Percentiles rank a stretch among this genome's conserved stretches.
These are phyloP conservation scores for Hephaestus fuliginosus DNA, from an alignment of 2,797 vertebrate species.

Conservation along the genomic window DNA sequence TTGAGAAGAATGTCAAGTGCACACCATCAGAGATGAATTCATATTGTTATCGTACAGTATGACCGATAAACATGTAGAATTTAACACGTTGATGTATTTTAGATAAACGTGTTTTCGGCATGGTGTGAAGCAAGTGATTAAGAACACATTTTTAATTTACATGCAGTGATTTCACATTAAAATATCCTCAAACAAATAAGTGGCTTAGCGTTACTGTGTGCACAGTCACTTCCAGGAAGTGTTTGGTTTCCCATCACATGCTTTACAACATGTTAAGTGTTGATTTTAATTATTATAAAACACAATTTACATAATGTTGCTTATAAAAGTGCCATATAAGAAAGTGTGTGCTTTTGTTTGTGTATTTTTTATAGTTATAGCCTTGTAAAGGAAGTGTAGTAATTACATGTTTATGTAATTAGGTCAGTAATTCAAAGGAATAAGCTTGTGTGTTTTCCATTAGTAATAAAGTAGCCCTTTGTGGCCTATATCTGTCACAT, in stretches of 20 bases:
- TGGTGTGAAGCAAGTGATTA: conserved; percentile 1
- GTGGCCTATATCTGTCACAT: conserved; percentile 82
- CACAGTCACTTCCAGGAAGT: conserved; percentile 1
- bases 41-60: conserved; percentile 7
- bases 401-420: conserved; percentile 77
- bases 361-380: conserved; percentile 55
- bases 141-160: conserved; percentile 4
- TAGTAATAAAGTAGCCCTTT: conserved; percentile 71
- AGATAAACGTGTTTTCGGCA: conserved; percentile 14
- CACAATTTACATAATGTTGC: conserved; percentile 43
- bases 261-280: conserved; percentile 37
- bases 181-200: background rate
- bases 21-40: background rate
- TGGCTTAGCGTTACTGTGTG: background rate
- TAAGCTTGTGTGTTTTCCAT: conserved; percentile 63
- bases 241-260: background rate
- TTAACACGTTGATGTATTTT: conserved; percentile 29
- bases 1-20: conserved; percentile 16
- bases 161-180: background rate
- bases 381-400: conserved; percentile 60
- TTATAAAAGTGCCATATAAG: conserved; percentile 43
- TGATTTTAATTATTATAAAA: conserved; percentile 49
- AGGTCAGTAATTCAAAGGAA: conserved; percentile 75
- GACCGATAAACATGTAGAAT: conserved; percentile 17
- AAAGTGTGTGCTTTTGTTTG: conserved; percentile 27